Evolutionary conservation across 2,888 invertebrate species (phyloP).

Genomic region (Nemotelus pantherinus): DNA sequence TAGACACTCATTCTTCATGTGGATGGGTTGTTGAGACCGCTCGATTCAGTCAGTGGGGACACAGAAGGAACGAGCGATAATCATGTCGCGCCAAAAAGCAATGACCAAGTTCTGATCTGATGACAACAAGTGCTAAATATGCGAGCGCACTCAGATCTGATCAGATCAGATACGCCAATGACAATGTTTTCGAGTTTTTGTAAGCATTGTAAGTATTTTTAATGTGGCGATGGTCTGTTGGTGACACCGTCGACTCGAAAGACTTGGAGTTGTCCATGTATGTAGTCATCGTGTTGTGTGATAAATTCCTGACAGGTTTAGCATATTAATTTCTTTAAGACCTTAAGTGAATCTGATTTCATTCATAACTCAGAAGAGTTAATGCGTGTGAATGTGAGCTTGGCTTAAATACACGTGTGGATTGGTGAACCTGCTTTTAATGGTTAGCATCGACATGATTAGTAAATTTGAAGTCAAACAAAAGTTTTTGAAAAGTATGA

Average conservation of each 20-base stretch:
- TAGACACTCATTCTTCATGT: background rate
- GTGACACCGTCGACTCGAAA: too few species aligned
- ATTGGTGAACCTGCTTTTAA: too few species aligned
- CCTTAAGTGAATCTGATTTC: conserved; percentile 19
- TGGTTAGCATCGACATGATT: too few species aligned
- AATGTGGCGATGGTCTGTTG: too few species aligned
- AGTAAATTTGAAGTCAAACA: too few species aligned
- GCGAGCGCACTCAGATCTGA: background rate
- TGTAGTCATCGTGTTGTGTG: background rate
- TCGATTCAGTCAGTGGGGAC: background rate
- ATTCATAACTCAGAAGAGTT: conserved; percentile 12
- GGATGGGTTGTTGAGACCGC: background rate
- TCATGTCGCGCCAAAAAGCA: conserved; percentile 22
- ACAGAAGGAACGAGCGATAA: background rate
- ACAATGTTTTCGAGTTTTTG: too few species aligned
- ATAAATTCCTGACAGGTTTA: conserved; percentile 5
- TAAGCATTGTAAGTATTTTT: too few species aligned
- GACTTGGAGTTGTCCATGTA: background rate
- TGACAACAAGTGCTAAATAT: conserved; percentile 26
- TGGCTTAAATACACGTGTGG: background rate
- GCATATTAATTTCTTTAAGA: conserved; percentile 19
- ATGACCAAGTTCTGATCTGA: conserved; percentile 2
- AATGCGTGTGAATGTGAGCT: background rate
- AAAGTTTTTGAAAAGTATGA: too few species aligned
- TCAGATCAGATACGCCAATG: background rate